Evolutionary conservation across 1,140 invertebrate species (phyloP), one percentile per base, ranked within the genome.

Genomic region (Episyrphus balteatus): DNA sequence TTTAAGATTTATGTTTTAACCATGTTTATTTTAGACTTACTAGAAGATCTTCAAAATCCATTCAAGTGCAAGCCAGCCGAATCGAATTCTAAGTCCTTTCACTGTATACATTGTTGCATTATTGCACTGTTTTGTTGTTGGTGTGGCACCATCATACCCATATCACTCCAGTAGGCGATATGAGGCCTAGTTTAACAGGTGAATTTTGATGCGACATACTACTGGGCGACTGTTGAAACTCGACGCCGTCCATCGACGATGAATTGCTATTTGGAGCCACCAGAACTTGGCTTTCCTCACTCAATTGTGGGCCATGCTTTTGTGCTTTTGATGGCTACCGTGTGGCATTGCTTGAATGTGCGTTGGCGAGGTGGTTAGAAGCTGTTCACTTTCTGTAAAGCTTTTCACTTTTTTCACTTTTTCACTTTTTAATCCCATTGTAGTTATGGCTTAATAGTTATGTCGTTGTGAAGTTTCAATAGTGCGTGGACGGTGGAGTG

Each of bases 281-380:
- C 43, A 66, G 50, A 42, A 62, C 65, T 14, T 61, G 52, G 42
- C 55, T 62, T 49, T 52, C 65, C 13, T 37, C 40, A 51, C 62
- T 61, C 15, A 66, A 61, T 26, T 3, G 21, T 8, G 21, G 21
- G 21, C 21, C 21, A 30, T 68, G 55, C 56, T 90, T n/a, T n/a
- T n/a, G n/a, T n/a, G n/a, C n/a, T n/a, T 87, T 58, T 88, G 85
- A 53, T 90, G 87, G 9, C 87, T 87, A n/a, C 86, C 85, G 39
- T 86, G 84, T 44, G 87, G 74, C 79, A 95, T 83, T 2, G 91
- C 92, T 42, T 90, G 88, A 63, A 95, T 92, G 66, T 95, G 92
- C 8, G 91, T 93, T 5, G 92, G 92, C 21, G 91, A 94, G 42
- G 90, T 94, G 10, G 92, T 91, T 42, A 94, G 69, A 13, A n/a